These are phyloP conservation scores for Pheosia tremula DNA, from an alignment of 2,888 invertebrate genomes.

Conservation along the genomic window DNA sequence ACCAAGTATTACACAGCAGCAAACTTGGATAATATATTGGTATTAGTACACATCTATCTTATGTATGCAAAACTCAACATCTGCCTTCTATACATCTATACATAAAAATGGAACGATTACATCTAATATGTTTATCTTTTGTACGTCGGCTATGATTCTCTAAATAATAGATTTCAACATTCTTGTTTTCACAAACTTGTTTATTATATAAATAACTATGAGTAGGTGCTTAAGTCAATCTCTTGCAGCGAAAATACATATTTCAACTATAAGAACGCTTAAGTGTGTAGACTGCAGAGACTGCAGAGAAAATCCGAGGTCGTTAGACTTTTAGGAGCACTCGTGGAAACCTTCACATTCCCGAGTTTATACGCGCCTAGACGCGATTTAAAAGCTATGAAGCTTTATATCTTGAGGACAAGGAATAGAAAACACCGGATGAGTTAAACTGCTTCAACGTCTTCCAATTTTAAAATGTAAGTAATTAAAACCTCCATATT, in stretches of 20 bases:
- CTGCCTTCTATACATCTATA: no score
- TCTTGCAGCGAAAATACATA: conserved; percentile 19
- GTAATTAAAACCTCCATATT: no score
- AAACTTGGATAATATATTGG: no score
- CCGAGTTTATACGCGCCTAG: conserved; percentile 30
- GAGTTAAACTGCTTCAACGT: background rate
- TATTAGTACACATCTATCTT: no score
- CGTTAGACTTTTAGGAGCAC: conserved; percentile 38
- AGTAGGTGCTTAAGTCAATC: conserved; percentile 6
- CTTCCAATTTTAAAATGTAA: no score
- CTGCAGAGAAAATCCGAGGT: conserved; percentile 41
- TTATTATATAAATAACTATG: background rate
- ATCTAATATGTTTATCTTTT: no score
- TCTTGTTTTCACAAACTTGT: no score
- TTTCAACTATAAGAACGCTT: conserved; percentile 23
- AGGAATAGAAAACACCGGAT: background rate
- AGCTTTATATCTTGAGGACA: conserved; percentile 32
- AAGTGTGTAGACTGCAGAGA: conserved; percentile 28
- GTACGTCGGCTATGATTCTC: no score
- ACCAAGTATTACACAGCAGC: no score
- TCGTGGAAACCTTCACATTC: conserved; percentile 45
- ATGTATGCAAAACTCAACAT: no score
- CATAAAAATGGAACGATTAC: no score
- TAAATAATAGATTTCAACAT: no score
- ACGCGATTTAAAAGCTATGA: conserved; percentile 57